Base-by-base conservation (phyloP, 2,888 invertebrate species). In the Diaphora mendica region DNA sequence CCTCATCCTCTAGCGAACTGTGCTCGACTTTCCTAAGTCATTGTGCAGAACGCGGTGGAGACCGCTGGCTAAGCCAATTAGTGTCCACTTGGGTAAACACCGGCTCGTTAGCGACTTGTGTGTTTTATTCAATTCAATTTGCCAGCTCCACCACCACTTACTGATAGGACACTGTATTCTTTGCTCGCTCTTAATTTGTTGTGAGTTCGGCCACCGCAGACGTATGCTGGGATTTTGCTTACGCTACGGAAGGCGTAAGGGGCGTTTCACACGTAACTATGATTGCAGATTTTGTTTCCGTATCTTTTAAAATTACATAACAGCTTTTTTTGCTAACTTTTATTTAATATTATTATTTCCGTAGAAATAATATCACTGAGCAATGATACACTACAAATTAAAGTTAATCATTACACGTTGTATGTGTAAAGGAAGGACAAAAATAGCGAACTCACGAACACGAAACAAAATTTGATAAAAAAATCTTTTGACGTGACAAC, bases 31-130 rank as follows among this genome's bases (percentile, higher is more conserved):
- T 87, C 84, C 80, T 83, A 85, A 83, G 77, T 78, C 85, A 81
- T 64, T 72, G 66, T 79, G 79, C 72, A 75, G 75, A 72, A 85
- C 82, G 87, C 88, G 86, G 87, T 87, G 92, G 90, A 93, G 94
- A 93, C 94, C 94, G 92, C 91, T 90, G 93, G 94, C 94, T 95
- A 94, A 95, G 93, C 94, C 95, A 95, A 95, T 95, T 95, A 95
- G 93, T 94, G 95, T 94, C 94, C 95, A 95, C 95, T 95, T 94
- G 93, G 94, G 95, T 93, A 95, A 95, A 95, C 94, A 95, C 90
- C 90, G 93, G 92, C 95, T 95, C 94, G 95, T 95, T 95, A 95
- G 94, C 92, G 94, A 93, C 94, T 94, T 94, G 95, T 95, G 94
- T 95, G 94, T 93, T 95, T 94, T 93, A 93, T 93, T 93, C 92